Evolutionary conservation across 2,888 invertebrate genomes (phyloP).

Genomic region (Diarsia dahlii): DNA sequence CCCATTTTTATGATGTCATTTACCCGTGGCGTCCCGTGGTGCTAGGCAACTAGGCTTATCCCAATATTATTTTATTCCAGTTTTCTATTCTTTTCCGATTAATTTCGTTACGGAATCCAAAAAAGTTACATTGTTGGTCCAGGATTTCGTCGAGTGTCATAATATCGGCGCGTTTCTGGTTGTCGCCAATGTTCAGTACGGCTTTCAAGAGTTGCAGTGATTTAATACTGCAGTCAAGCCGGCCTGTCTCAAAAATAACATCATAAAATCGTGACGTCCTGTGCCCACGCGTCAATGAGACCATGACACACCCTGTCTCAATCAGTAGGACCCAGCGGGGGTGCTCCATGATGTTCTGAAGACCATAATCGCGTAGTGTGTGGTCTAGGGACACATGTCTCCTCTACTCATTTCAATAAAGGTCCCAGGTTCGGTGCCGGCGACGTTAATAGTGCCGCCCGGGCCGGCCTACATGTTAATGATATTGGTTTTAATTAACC

Average conservation of each 20-base stretch:
- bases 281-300: not conserved
- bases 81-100: not conserved
- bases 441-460: constrained; percentile 55
- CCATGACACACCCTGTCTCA: constrained; percentile 9
- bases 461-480: constrained; percentile 60
- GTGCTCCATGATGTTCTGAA: not conserved
- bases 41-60: not conserved
- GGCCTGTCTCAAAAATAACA: not conserved
- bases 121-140: not conserved
- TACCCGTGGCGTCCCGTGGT: not conserved
- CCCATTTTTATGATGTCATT: not conserved
- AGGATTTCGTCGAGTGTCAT: not conserved
- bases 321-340: constrained; percentile 34
- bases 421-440: constrained; percentile 35
- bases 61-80: not conserved
- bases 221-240: not conserved
- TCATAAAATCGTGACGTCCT: not conserved
- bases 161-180: not conserved
- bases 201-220: not conserved
- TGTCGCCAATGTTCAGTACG: not conserved
- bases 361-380: constrained; percentile 48
- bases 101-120: not conserved
- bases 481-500: constrained; percentile 69
- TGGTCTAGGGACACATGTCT: constrained; percentile 58
- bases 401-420: constrained; percentile 60